These are phyloP conservation scores for Apeira syringaria DNA, from an alignment of 2,888 invertebrate genomes.

Conservation along the genomic window DNA sequence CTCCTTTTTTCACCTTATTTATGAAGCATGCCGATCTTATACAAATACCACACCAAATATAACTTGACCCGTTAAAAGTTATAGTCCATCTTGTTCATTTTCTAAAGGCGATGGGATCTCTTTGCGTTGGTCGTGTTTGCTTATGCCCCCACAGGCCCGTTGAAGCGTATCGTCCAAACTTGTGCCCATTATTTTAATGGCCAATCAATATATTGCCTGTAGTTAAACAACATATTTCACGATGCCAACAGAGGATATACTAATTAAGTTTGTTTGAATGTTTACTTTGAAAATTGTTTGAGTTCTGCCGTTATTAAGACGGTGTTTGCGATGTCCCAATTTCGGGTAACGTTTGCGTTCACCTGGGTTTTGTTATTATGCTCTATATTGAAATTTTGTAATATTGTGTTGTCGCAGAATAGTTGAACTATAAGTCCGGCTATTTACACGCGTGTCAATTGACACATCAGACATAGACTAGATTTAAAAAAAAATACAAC, in stretches of 20 bases:
- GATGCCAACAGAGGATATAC: conserved; percentile 51
- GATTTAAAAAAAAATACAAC: too few species aligned
- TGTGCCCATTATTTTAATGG: conserved; percentile 72
- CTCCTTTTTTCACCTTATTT: conserved; percentile 65
- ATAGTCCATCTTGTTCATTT: neutral
- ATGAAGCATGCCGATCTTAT: conserved; percentile 58
- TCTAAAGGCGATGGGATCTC: conserved; percentile 25
- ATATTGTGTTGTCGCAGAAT: neutral
- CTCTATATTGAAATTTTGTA: conserved; percentile 14
- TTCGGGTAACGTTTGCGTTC: conserved; percentile 39
- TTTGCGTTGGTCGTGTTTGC: conserved; percentile 30
- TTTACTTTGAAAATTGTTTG: conserved; percentile 76
- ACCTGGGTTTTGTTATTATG: conserved; percentile 19
- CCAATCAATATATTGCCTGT: conserved; percentile 71
- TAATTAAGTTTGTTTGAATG: conserved; percentile 77
- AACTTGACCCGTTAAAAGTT: conserved; percentile 35
- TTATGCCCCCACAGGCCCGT: conserved; percentile 55
- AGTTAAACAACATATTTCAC: conserved; percentile 69
- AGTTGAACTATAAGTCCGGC: neutral
- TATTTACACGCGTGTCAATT: too few species aligned
- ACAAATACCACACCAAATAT: conserved; percentile 56
- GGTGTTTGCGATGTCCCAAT: conserved; percentile 56
- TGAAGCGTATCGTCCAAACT: conserved; percentile 64
- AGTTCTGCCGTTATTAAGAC: conserved; percentile 67
- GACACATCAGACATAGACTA: too few species aligned